Conservation (phyloP, 2,888 invertebrate genomes). For the Scrobipalpa atriplicella region DNA sequence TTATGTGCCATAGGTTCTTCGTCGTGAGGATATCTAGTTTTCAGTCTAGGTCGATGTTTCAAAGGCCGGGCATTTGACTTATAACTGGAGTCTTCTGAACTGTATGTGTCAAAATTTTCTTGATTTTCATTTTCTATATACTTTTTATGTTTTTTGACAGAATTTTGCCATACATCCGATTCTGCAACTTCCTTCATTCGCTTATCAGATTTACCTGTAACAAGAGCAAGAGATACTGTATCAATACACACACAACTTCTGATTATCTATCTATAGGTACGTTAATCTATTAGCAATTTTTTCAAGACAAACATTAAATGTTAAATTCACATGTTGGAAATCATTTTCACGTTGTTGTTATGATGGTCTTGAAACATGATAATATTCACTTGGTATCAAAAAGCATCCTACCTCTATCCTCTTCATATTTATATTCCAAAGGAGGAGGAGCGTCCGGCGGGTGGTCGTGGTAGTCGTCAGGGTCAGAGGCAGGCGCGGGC, state of each 20-base stretch:
- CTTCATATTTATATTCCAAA: conserved; percentile 67
- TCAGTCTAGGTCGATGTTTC: conserved; percentile 45
- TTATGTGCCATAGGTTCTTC: conserved; percentile 30
- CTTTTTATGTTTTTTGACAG: conserved; percentile 45
- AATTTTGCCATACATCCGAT: conserved; percentile 47
- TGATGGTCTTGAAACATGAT: too few relatives aligned
- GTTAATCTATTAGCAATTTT: too few relatives aligned
- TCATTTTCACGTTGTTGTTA: too few relatives aligned
- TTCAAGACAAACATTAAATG: too few relatives aligned
- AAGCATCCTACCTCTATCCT: conserved; percentile 50
- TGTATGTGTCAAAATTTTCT: conserved; percentile 39
- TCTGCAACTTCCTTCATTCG: conserved; percentile 43
- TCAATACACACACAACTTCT: not conserved
- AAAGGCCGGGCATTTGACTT: conserved; percentile 39
- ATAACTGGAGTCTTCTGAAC: conserved; percentile 43
- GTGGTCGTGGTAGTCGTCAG: conserved; percentile 58
- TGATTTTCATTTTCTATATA: conserved; percentile 34
- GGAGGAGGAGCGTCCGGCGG: conserved; percentile 57
- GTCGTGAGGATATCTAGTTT: conserved; percentile 38
- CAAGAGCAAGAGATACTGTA: not conserved
- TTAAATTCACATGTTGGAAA: too few relatives aligned
- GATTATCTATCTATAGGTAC: too few relatives aligned
- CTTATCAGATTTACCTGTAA: conserved; percentile 50
- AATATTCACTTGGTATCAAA: not conserved
- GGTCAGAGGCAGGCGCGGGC: conserved; percentile 34